Percentiles rank a stretch among this genome's conserved stretches.
Conservation (phyloP, 2,113 vertebrate genomes). For the Girardinichthys multiradiatus region DNA sequence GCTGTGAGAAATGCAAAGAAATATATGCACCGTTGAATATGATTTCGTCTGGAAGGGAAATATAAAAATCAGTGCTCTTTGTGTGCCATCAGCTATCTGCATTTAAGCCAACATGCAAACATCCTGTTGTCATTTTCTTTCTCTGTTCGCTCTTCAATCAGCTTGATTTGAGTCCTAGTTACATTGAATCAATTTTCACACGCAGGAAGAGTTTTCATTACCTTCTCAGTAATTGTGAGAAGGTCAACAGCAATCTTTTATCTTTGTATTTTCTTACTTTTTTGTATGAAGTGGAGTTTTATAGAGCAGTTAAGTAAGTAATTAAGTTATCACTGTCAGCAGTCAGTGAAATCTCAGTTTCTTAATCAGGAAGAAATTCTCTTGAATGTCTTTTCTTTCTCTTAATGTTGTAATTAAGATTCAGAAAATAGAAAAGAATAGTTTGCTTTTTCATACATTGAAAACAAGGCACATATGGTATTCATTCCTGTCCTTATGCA, state of each 20-base stretch:
- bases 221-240: slow-evolving; percentile 30
- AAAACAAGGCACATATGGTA: not conserved
- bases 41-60: not conserved
- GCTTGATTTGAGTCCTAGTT: slow-evolving; percentile 43
- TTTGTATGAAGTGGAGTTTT: not conserved
- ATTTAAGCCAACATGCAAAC: slow-evolving; percentile 8
- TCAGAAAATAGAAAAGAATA: not conserved
- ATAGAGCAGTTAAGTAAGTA: not conserved
- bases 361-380: not conserved
- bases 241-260: slow-evolving; percentile 31
- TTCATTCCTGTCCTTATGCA: not conserved
- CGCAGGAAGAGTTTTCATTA: slow-evolving; percentile 49
- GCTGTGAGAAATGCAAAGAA: not conserved
- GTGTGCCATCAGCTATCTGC: slow-evolving; percentile 7
- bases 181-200: not conserved
- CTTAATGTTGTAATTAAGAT: not conserved
- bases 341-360: not conserved
- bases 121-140: slow-evolving; percentile 26
- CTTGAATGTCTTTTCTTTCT: not conserved
- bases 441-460: not conserved
- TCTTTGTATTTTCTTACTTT: not conserved
- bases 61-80: not conserved
- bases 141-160: slow-evolving; percentile 34
- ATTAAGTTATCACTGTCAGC: not conserved
- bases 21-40: not conserved